Evolutionary conservation across 2,888 invertebrate species (phyloP), one percentile per base, ranked within the genome.

Genomic region (Drosophila basisetae): DNA sequence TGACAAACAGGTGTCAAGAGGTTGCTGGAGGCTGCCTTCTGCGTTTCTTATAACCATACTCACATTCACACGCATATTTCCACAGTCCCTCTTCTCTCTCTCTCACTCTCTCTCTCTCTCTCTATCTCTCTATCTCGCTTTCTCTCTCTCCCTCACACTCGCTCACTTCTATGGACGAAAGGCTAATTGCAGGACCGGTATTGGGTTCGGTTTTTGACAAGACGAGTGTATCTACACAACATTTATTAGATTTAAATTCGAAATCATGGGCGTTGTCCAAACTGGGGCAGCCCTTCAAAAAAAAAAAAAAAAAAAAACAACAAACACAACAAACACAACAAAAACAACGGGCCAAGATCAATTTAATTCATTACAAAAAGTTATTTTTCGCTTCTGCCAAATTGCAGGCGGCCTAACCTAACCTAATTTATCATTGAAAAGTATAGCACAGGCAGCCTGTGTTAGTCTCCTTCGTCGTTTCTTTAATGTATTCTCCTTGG

Each of bases 1-100:
- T 77, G 82, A 78, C 83, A 86, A 88, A 91, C 91, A 91, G 90
- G 91, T 91, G 91, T 88, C 90, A 91, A 88, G 76, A 79, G 80
- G 83, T 75, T 72, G 78, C 69, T 68, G 56, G 50, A 64, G 56
- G 62, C 68, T 55, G 50, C 62, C 49, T 52, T 73, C n/a, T 43
- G 50, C 43, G 22, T 50, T 35, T n/a, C 6, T 33, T 18, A 58
- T 47, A 60, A 47, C 10, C 62, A 41, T 31, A 25, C 39, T 28
- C 25, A 35, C 53, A 49, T 37, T 54, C 55, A 49, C 65, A 64
- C 54, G 50, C 65, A 50, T 41, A 37, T 13, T 56, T 25, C 25
- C 47, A 47, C 22, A 47, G 47, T 25, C 7, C 16, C 22, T 47
- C 47, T 47, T 13, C 13, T 7, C 31, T 33, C 28, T 4, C 18